Evolutionary conservation across 2,113 vertebrate genomes (phyloP).

Genomic region (Vanacampus margaritifer): DNA sequence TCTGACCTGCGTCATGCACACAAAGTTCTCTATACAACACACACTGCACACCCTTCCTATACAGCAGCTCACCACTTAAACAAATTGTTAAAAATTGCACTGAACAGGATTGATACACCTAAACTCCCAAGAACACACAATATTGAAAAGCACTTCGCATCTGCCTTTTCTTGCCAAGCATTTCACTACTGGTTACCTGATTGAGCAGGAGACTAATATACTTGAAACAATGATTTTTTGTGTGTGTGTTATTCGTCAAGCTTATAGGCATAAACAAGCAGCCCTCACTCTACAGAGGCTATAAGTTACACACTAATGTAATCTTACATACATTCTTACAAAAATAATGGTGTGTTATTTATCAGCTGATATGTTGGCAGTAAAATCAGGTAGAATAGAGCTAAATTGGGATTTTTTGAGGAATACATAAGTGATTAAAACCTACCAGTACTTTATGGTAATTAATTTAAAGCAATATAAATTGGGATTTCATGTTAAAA

Average conservation of each 20-base stretch:
- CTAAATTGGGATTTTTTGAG: no score
- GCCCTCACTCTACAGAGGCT: no score
- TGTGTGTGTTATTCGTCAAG: no score
- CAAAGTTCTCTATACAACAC: constrained; percentile 41
- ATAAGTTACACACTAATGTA: no score
- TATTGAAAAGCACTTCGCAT: background rate
- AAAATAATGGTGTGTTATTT: no score
- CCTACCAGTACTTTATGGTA: background rate
- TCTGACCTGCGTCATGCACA: constrained; percentile 52
- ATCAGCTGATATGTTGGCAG: no score
- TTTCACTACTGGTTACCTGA: background rate
- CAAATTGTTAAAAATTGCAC: constrained; percentile 14
- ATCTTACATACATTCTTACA: no score
- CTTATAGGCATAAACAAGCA: no score
- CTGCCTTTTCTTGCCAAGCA: background rate
- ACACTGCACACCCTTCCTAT: constrained; percentile 54
- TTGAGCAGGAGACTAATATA: background rate
- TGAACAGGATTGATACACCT: background rate
- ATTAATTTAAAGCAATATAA: background rate
- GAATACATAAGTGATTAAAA: background rate
- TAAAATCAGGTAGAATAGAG: no score
- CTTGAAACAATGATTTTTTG: no score
- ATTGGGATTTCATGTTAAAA: no score
- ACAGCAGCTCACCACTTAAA: constrained; percentile 21
- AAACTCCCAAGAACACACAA: background rate